A percentile compares a stretch with the other conserved stretches of the same genome.
Evolutionary conservation across 2,888 invertebrate species (phyloP).

Genomic region (Meiosimyza decipiens): DNA sequence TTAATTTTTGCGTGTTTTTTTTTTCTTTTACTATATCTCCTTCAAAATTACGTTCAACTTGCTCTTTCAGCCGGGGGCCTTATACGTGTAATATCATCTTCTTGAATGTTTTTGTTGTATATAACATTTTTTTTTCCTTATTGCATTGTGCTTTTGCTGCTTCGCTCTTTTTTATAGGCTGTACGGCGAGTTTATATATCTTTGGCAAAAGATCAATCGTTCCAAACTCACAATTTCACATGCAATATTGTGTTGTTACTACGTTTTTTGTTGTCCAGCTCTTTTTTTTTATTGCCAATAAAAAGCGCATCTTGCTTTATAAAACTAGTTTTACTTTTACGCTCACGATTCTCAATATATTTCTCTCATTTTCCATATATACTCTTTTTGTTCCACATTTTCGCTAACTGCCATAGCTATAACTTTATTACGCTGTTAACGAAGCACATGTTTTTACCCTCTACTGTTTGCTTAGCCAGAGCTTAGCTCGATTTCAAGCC

Average conservation of each 20-base stretch:
- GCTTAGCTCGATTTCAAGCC: slow-evolving; percentile 4
- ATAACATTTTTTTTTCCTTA: background rate
- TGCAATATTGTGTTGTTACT: slow-evolving; percentile 38
- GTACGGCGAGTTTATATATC: slow-evolving; percentile 14
- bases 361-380: too few species aligned
- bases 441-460: slow-evolving; percentile 29
- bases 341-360: background rate
- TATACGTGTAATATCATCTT: slow-evolving; percentile 24
- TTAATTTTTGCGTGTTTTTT: slow-evolving; percentile 45
- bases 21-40: slow-evolving; percentile 15
- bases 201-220: slow-evolving; percentile 42
- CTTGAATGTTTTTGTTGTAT: slow-evolving; percentile 28
- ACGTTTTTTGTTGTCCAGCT: background rate
- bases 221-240: slow-evolving; percentile 35
- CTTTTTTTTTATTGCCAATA: background rate
- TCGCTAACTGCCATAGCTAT: slow-evolving; percentile 19
- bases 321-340: slow-evolving; percentile 7
- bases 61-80: slow-evolving; percentile 28
- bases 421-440: slow-evolving; percentile 8
- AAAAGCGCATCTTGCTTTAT: slow-evolving; percentile 45
- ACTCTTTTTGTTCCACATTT: slow-evolving; percentile 27
- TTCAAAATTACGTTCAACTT: slow-evolving; percentile 36
- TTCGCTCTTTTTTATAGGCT: slow-evolving; percentile 23
- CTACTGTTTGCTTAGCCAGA: background rate
- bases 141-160: slow-evolving; percentile 28